Base-by-base conservation (phyloP, 2,888 invertebrate genomes). In the Drosophila kanekoi region DNA sequence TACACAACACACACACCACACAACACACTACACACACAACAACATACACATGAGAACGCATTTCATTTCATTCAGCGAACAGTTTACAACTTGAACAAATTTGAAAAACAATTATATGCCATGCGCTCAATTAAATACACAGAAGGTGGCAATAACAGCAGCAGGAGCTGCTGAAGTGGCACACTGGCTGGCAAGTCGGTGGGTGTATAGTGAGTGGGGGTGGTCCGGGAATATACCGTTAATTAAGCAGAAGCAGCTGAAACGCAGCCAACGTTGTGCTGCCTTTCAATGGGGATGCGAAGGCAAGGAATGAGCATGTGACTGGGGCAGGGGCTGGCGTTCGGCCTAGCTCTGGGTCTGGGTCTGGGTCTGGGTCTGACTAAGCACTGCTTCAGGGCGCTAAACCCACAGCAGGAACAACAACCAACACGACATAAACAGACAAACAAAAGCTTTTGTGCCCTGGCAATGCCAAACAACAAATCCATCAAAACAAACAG, bases 31-130 rank as follows among this genome's bases (percentile, higher is more conserved):
- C 43, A 65, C 40, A 49, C 56, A 57, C 37, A 53, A 28, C 23
- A 18, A 28, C 41, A 45, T 43, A 63, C 43, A 58, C 37, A 45
- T 61, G 57, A 13, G n/a, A 62, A 58, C 72, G 54, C 67, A 76
- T 67, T 79, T 77, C 57, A 68, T 72, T 79, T 78, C 72, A 68
- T 72, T 78, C 77, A 72, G 81, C 73, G 80, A 67, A 81, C 79
- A 80, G 75, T 89, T 86, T 87, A 87, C 89, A 85, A 79, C 73
- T 89, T 72, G 85, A 89, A 87, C 85, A 87, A 86, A 86, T 89
- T 90, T 89, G 88, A 90, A 90, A 91, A 91, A 91, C 91, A 91
- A 91, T 91, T 90, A 91, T 90, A 91, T 91, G 89, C 88, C 91
- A 90, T 90, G 90, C 89, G 91, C 90, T 87, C 91, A 91, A 91